Evolutionary conservation across 2,113 vertebrate genomes (phyloP).

Genomic region (Monopterus albus): DNA sequence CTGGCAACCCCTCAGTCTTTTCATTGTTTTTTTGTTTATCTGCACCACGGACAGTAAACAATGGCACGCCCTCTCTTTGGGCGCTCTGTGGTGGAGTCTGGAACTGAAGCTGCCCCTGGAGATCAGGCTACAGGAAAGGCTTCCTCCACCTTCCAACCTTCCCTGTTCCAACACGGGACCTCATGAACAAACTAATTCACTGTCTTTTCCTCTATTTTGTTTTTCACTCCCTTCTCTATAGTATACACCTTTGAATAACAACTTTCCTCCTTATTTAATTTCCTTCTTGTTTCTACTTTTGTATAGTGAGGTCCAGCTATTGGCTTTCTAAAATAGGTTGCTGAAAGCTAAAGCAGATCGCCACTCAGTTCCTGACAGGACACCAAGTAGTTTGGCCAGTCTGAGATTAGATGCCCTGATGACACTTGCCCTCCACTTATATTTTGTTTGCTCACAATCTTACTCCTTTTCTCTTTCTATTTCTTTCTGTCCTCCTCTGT

Average conservation of each 20-base stretch:
- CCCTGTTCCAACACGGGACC: constrained; percentile 21
- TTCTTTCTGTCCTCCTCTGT: constrained; percentile 13
- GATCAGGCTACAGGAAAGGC: constrained; percentile 43
- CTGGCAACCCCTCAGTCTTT: constrained; percentile 77
- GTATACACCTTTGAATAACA: neutral
- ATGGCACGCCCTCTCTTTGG: constrained; percentile 76
- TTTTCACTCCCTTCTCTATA: constrained; percentile 3
- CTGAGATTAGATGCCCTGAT: constrained; percentile 50
- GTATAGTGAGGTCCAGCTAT: constrained; percentile 55
- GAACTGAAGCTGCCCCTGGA: constrained; percentile 52
- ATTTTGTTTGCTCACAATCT: constrained; percentile 42
- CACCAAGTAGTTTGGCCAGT: constrained; percentile 56
- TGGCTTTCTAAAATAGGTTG: constrained; percentile 40
- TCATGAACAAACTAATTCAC: constrained; percentile 55
- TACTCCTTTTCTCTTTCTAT: constrained; percentile 7
- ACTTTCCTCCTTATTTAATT: neutral
- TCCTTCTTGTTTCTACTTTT: neutral
- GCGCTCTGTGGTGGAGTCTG: constrained; percentile 51
- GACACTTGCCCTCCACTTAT: constrained; percentile 49
- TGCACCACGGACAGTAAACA: constrained; percentile 80
- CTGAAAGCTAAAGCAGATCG: constrained; percentile 25
- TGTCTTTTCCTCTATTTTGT: constrained; percentile 17
- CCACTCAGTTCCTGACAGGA: constrained; percentile 24
- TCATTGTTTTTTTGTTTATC: constrained; percentile 86
- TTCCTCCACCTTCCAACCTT: constrained; percentile 40